Base-by-base conservation (phyloP, 2,888 invertebrate genomes). In the Agrypnus murinus region DNA sequence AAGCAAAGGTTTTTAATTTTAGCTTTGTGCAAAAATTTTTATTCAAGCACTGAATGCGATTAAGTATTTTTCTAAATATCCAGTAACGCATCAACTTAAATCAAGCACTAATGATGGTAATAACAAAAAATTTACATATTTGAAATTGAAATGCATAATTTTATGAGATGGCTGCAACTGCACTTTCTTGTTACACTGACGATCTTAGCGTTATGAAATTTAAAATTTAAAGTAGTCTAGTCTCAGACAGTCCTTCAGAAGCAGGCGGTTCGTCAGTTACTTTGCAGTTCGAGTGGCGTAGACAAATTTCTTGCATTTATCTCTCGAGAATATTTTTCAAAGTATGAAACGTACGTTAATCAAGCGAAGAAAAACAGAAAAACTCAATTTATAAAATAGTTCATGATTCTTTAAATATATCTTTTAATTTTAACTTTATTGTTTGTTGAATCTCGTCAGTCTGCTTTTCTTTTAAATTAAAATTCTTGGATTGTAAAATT, bases 151-250 rank as follows among this genome's bases (percentile, higher is more conserved):
- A 50, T 55, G 36, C 55, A 36, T n/a, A 36, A 55, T 17, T 55
- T 55, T n/a, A 50, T 48, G 25, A 48, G 25, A 34, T 19, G 36
- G 31, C 34, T 36, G 55, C 38, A 17, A 12, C 55, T 55, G 55
- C 55, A 55, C 36, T 55, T 36, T 55, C 36, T 36, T 55, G 55
- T 55, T 55, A 50, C 6, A 55, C 17, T 55, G 50, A 50, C 50
- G 31, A 50, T 50, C 50, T 17, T 19, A 31, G 50, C 31, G 50
- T 50, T 55, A 38, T 34, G 5, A 36, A 55, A 55, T 55, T 55
- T 55, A 19, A 55, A 55, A 55, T 55, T 55, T 36, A 55, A 55
- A 55, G 12, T 36, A 55, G 55, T 55, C 31, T 12, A 25, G 48
- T 25, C 19, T 19, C 31, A 9, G 19, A 48, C 25, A 50, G 31